Evolutionary conservation across 1,140 invertebrate genomes (phyloP).

Genomic region (Danaus melanippus): DNA sequence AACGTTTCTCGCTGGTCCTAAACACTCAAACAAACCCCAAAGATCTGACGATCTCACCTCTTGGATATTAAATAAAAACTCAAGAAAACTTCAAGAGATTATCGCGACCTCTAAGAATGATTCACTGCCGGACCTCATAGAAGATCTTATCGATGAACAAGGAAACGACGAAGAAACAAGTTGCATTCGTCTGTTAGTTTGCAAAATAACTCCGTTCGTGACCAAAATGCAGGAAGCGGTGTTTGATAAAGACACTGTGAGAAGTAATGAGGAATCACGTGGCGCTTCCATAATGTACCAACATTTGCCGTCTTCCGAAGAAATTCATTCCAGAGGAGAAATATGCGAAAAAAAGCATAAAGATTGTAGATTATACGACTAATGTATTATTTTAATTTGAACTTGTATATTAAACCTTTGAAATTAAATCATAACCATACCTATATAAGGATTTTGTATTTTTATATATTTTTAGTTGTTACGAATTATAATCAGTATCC

Average conservation of each 20-base stretch:
- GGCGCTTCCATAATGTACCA: conserved; percentile 69
- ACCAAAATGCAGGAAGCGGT: conserved; percentile 80
- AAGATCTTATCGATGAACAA: conserved; percentile 72
- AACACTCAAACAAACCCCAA: conserved; percentile 28
- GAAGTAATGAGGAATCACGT: conserved; percentile 20
- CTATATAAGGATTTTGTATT: neutral
- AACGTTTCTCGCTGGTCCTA: conserved; percentile 57
- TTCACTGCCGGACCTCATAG: conserved; percentile 75
- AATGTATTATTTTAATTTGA: conserved; percentile 2
- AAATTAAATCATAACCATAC: neutral
- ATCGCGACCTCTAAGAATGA: conserved; percentile 73
- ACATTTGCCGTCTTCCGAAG: conserved; percentile 76
- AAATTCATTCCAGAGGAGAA: conserved; percentile 76
- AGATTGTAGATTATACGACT: conserved; percentile 64
- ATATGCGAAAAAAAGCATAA: conserved; percentile 77
- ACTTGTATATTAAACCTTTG: neutral
- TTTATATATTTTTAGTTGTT: too few species aligned
- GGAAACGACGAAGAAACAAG: conserved; percentile 74
- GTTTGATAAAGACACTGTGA: conserved; percentile 43
- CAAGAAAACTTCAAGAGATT: conserved; percentile 70
- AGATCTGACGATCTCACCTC: conserved; percentile 41
- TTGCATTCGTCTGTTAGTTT: conserved; percentile 82
- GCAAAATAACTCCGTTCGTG: conserved; percentile 83
- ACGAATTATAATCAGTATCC: too few species aligned
- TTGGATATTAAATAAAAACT: conserved; percentile 58